A percentile compares a stretch with the other conserved stretches of the same genome.
These are phyloP conservation scores for Uromys caudimaculatus DNA, from an alignment of 2,797 vertebrate genomes.

Conservation along the genomic window DNA sequence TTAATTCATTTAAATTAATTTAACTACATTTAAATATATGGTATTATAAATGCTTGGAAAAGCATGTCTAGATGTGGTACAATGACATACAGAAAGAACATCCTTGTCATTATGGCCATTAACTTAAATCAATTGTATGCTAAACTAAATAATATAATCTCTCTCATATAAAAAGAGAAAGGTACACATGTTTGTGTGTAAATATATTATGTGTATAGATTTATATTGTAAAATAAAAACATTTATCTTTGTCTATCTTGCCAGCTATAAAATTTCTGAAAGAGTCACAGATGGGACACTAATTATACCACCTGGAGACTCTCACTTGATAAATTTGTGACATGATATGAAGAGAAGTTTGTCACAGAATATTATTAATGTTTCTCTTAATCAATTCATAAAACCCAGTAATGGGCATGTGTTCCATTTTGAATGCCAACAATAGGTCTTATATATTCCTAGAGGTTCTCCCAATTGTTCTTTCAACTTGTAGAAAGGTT, in stretches of 20 bases:
- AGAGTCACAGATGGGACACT: slow-evolving; percentile 56
- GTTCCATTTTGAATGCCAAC: neutral
- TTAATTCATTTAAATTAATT: slow-evolving; percentile 9
- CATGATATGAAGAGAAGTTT: slow-evolving; percentile 66
- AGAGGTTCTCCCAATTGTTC: neutral
- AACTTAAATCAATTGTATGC: neutral
- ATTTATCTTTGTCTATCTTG: slow-evolving; percentile 6
- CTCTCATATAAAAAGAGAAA: neutral
- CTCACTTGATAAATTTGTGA: slow-evolving; percentile 70
- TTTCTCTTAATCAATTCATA: slow-evolving; percentile 4
- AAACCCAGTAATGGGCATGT: neutral
- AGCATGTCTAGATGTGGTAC: neutral
- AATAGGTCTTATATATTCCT: neutral
- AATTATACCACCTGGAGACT: slow-evolving; percentile 64
- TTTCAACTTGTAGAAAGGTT: neutral
- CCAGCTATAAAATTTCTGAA: slow-evolving; percentile 51
- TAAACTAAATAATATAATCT: neutral
- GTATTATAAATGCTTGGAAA: neutral
- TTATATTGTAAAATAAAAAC: neutral
- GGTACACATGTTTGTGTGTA: neutral
- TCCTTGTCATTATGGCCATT: neutral
- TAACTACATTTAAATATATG: slow-evolving; percentile 12
- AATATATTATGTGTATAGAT: neutral
- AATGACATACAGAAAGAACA: neutral
- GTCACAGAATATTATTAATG: slow-evolving; percentile 60